Base-by-base conservation (phyloP, 2,888 invertebrate genomes). In the Drosophila quasianomalipes region DNA sequence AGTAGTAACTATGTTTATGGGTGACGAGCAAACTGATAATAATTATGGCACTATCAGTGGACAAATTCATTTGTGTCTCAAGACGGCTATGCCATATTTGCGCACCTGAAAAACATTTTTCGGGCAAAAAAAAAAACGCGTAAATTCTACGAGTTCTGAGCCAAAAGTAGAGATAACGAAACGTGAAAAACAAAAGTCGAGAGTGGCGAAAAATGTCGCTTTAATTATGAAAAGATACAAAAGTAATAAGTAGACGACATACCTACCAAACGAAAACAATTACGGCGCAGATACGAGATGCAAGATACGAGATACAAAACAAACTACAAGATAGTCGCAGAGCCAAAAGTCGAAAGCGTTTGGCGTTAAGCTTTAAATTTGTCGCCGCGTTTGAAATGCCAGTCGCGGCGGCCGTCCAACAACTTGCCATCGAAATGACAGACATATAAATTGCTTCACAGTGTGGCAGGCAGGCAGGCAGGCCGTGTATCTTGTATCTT, bases 351-450 rank as follows among this genome's bases (percentile, higher is more conserved):
- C 72, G 80, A 81, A 83, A 81, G 70, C 83, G 75, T 81, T 85
- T 81, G 89, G 89, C 87, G 85, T 89, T 86, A 86, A 85, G 83
- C 73, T 74, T 80, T 65, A 85, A 90, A 91, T 89, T 83, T 88
- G 85, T 86, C 85, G 85, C 91, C 85, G 87, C 81, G 60, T 78
- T 84, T 81, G 75, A 79, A 82, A 71, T 74, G 69, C 62, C 82
- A 70, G 63, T 47, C 47, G 26, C 9, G 47, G 26, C 47, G 47
- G 47, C 26, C 26, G 47, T 79, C 72, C 76, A 79, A 54, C 89
- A 81, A 76, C 81, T 85, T 82, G 80, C 80, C 80, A 82, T 55
- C 26, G 66, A 70, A 75, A 86, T 86, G 85, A 91, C 91, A 90
- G 90, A 85, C 91, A 72, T 79, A 89, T 89, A 89, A 91, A 89